phyloP scores from a whole-genome alignment of 2,888 invertebrate genomes.

The Thysanoteuthis rhombus region DNA sequence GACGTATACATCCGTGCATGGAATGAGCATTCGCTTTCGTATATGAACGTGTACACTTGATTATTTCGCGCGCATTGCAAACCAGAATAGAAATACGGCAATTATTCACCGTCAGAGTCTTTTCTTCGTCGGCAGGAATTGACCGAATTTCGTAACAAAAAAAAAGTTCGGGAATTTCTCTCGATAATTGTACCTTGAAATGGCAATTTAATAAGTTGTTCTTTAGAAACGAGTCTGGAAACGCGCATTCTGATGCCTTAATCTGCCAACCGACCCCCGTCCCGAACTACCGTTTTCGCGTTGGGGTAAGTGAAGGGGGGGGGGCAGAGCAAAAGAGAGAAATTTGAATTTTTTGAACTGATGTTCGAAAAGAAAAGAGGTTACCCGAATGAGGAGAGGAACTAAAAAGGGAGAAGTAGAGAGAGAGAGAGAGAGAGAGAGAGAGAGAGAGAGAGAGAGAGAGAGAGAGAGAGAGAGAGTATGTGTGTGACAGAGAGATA shows the following conservation, averaged over 20 bases:
- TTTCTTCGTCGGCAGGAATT: neutral
- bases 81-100: neutral
- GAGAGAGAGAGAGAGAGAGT: no score
- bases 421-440: no score
- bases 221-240: neutral
- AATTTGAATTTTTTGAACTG: neutral
- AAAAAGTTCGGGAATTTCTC: neutral
- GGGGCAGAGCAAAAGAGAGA: neutral
- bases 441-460: no score
- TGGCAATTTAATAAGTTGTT: neutral
- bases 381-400: neutral
- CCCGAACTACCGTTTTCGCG: neutral
- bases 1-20: neutral
- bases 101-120: neutral
- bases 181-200: neutral
- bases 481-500: no score
- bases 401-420: no score
- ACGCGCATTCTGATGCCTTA: neutral
- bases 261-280: neutral
- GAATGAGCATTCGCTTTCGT: neutral
- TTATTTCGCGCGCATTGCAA: neutral
- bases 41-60: no score
- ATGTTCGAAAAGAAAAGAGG: no score
- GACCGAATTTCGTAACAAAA: neutral
- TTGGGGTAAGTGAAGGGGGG: no score